Conservation (phyloP, 2,113 vertebrate species). For the Microtus montanus region DNA sequence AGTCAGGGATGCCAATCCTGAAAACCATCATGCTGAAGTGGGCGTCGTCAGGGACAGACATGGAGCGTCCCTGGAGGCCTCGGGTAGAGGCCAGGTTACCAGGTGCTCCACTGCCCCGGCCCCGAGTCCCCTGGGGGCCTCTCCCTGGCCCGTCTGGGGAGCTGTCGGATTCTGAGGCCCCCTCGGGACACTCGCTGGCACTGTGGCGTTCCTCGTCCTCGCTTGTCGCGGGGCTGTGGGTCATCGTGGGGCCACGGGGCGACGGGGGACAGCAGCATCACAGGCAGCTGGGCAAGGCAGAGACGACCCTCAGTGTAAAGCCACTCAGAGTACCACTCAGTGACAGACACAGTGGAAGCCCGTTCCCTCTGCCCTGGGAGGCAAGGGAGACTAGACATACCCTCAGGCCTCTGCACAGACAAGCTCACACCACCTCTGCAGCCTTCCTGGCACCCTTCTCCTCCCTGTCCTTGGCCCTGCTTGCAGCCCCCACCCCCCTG, state of each 20-base stretch:
- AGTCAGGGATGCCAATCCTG: constrained; percentile 95
- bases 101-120: constrained; percentile 66
- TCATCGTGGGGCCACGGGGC: constrained; percentile 93
- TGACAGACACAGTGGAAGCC: neutral
- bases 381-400: neutral
- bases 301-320: neutral
- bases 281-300: constrained; percentile 82
- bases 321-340: neutral
- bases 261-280: constrained; percentile 84
- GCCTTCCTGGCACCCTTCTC: constrained; percentile 51
- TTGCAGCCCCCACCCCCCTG: constrained; percentile 55
- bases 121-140: constrained; percentile 83
- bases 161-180: constrained; percentile 92
- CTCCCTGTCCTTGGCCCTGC: constrained; percentile 78
- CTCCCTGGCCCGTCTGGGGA: constrained; percentile 86
- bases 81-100: constrained; percentile 83
- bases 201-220: constrained; percentile 93
- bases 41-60: constrained; percentile 88
- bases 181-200: constrained; percentile 92
- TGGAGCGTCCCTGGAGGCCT: constrained; percentile 88
- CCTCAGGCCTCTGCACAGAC: neutral
- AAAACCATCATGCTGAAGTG: constrained; percentile 97
- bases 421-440: neutral
- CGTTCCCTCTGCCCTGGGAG: neutral
- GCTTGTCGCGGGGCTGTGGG: constrained; percentile 94